phyloP scores from a whole-genome alignment of 2,113 vertebrate genomes.

The Tautogolabrus adspersus region DNA sequence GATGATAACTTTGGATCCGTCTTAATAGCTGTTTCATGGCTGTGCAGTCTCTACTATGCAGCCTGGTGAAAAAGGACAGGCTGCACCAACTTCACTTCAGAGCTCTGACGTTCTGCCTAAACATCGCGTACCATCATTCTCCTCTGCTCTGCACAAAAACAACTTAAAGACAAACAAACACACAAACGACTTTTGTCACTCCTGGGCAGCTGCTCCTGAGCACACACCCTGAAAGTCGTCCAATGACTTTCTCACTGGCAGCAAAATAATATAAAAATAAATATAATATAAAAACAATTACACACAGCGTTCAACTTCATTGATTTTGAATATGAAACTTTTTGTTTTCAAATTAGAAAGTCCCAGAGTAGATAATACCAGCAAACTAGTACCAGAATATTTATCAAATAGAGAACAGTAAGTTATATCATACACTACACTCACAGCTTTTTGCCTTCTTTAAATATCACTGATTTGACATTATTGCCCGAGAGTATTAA shows the following conservation, averaged over 20 bases:
- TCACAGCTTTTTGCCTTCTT: too few species aligned
- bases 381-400: too few species aligned
- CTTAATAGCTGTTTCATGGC: too few species aligned
- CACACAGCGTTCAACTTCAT: background rate
- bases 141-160: background rate
- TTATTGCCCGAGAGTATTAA: background rate
- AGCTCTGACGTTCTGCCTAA: background rate
- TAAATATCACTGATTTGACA: background rate
- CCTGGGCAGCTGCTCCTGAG: background rate
- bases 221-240: background rate
- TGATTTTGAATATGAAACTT: background rate
- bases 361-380: background rate
- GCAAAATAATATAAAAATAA: background rate
- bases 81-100: too few species aligned
- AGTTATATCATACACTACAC: background rate
- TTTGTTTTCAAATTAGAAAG: background rate
- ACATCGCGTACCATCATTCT: slow-evolving; percentile 11
- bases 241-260: background rate
- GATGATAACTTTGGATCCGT: too few species aligned
- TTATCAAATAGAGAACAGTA: background rate
- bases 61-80: too few species aligned
- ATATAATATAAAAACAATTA: too few species aligned
- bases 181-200: background rate
- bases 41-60: too few species aligned
- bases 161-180: background rate